Percentiles rank a stretch among this genome's conserved stretches.
These are phyloP conservation scores for Halisarca cf. caerulea DNA, from an alignment of 37 sponge, comb jelly and placozoan species.

Conservation along the genomic window DNA sequence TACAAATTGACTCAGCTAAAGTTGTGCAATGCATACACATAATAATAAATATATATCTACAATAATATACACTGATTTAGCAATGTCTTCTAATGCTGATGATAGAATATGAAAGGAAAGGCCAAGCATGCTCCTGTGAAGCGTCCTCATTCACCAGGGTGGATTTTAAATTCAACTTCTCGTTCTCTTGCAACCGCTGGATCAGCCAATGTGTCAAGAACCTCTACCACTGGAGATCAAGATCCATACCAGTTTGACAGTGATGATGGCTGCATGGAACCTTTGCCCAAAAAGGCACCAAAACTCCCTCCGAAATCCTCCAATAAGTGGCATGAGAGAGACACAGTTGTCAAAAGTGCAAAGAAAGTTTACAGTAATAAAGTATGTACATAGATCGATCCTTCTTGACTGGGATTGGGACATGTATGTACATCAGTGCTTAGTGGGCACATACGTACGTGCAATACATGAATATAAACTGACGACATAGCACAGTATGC, in stretches of 20 bases:
- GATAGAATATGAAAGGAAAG: no score
- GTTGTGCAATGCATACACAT: no score
- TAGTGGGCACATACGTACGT: no score
- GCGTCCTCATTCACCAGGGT: neutral
- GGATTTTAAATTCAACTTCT: neutral
- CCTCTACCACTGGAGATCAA: neutral
- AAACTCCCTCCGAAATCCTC: neutral
- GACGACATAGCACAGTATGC: no score
- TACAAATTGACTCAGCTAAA: no score
- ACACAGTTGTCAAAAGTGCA: neutral
- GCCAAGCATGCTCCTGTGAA: neutral
- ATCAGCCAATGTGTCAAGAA: neutral
- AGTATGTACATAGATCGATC: neutral
- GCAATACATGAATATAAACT: no score
- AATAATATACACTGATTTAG: no score
- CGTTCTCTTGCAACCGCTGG: neutral
- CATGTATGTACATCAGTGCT: neutral
- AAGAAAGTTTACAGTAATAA: conserved; percentile 8
- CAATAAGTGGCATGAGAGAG: neutral
- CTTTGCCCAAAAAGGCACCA: neutral
- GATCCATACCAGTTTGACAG: conserved; percentile 9
- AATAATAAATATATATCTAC: no score
- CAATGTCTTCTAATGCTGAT: no score
- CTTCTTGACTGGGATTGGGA: neutral
- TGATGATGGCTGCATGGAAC: neutral